Evolutionary conservation across 2,888 invertebrate species (phyloP).

Genomic region (Rhyacophila evoluta): DNA sequence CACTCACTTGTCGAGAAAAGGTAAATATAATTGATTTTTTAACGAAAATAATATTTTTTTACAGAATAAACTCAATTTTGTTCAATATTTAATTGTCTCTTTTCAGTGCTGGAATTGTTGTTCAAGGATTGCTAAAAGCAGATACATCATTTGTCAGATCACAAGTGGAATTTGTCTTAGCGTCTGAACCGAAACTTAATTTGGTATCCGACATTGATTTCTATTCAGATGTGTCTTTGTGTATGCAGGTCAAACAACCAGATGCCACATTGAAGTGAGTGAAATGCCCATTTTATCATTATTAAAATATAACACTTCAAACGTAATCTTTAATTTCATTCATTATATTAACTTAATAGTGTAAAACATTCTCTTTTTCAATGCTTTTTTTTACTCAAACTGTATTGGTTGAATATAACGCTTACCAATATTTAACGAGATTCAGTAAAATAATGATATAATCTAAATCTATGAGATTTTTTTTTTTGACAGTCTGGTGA

Average conservation of each 20-base stretch:
- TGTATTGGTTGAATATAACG: too few species aligned
- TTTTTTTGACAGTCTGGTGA: too few species aligned
- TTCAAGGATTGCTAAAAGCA: conserved; percentile 74
- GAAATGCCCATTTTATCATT: too few species aligned
- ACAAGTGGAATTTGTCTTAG: conserved; percentile 74
- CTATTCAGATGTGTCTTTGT: conserved; percentile 78
- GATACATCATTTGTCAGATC: conserved; percentile 76
- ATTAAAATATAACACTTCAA: too few species aligned
- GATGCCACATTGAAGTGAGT: conserved; percentile 73
- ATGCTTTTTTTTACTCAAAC: too few species aligned
- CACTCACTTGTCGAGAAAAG: conserved; percentile 81
- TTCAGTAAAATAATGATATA: too few species aligned
- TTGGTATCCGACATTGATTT: conserved; percentile 83
- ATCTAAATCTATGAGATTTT: too few species aligned
- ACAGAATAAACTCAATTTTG: neutral
- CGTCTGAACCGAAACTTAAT: conserved; percentile 77
- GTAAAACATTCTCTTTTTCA: too few species aligned
- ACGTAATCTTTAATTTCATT: too few species aligned
- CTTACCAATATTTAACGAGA: too few species aligned
- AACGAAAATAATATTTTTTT: neutral
- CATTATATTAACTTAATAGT: too few species aligned
- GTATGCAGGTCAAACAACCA: conserved; percentile 81
- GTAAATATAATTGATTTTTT: conserved; percentile 62
- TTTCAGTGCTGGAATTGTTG: conserved; percentile 75
- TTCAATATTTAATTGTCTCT: neutral